These are phyloP conservation scores for Aphidoletes aphidimyza DNA, from an alignment of 2,888 invertebrate genomes.

Conservation along the genomic window DNA sequence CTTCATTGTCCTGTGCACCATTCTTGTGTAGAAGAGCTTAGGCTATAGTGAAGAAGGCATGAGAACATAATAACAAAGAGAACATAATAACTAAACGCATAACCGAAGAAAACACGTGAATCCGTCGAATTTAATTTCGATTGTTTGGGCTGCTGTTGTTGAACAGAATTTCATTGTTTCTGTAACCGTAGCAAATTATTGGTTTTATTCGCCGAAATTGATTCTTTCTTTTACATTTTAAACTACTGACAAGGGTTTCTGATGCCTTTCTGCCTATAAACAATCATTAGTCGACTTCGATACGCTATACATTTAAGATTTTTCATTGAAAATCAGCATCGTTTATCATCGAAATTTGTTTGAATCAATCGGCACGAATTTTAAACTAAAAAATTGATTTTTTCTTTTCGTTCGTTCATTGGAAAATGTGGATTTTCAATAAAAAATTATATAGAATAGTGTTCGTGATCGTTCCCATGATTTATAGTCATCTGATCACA, in stretches of 20 bases:
- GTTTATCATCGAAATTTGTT: background rate
- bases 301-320: background rate
- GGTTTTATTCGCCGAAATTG: constrained; percentile 46
- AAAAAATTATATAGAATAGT: too few relatives aligned
- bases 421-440: background rate
- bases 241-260: constrained; percentile 15
- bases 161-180: background rate
- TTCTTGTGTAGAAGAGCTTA: background rate
- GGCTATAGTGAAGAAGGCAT: background rate
- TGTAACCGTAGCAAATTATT: constrained; percentile 14
- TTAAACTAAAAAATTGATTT: background rate
- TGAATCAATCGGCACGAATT: background rate
- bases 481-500: background rate
- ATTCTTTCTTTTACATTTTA: background rate
- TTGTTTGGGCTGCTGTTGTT: background rate
- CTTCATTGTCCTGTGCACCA: constrained; percentile 20
- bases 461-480: too few relatives aligned
- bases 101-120: background rate
- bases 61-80: background rate
- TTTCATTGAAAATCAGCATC: background rate
- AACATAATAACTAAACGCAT: background rate
- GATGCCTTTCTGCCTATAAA: background rate
- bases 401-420: background rate
- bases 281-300: background rate
- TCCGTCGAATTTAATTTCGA: background rate